Evolutionary conservation across 2,113 vertebrate genomes (phyloP).

Genomic region (Podilymbus podiceps): DNA sequence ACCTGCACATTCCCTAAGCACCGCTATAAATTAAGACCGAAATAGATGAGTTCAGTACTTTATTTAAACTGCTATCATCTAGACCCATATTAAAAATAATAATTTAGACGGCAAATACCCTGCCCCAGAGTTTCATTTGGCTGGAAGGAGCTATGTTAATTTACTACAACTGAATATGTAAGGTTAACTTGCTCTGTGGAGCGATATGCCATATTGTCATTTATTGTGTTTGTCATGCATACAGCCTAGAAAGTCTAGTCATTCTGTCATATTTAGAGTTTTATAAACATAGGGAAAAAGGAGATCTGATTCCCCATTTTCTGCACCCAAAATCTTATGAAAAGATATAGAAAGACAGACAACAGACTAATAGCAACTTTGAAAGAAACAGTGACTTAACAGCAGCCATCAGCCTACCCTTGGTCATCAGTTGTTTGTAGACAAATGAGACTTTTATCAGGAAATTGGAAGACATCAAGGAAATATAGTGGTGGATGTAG

Average conservation of each 20-base stretch:
- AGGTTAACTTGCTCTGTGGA: neutral
- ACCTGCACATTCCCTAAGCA: constrained; percentile 57
- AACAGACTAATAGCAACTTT: neutral
- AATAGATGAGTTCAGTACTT: constrained; percentile 60
- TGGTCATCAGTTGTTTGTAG: neutral
- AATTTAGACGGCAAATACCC: neutral
- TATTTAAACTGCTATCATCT: constrained; percentile 61
- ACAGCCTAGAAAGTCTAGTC: neutral
- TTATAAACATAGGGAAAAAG: neutral
- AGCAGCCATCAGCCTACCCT: neutral
- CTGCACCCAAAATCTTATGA: neutral
- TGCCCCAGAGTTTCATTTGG: neutral
- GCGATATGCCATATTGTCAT: neutral
- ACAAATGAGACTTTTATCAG: neutral
- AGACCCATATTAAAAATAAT: neutral
- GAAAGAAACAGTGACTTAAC: neutral
- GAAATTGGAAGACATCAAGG: neutral
- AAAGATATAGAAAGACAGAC: neutral
- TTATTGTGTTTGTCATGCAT: neutral
- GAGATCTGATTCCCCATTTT: neutral
- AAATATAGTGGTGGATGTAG: neutral
- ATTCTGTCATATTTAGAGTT: neutral
- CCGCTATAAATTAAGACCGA: constrained; percentile 56
- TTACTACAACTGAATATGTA: neutral
- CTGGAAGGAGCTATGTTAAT: neutral